These are phyloP conservation scores for Brachylomia viminalis DNA, from an alignment of 2,888 invertebrate genomes.

Conservation along the genomic window DNA sequence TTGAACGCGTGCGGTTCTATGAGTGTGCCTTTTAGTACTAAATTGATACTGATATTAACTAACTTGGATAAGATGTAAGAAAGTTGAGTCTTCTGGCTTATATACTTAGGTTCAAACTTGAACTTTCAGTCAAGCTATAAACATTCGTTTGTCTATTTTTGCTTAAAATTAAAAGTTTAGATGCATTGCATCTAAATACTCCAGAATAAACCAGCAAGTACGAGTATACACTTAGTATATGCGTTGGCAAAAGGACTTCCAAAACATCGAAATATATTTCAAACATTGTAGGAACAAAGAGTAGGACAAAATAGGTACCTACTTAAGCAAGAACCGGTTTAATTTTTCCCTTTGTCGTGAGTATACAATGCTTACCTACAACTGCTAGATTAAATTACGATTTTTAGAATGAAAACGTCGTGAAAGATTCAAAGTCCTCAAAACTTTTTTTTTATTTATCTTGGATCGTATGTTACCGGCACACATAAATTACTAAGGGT, in stretches of 20 bases:
- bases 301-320: background rate
- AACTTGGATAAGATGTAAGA: background rate
- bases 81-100: background rate
- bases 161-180: background rate
- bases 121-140: background rate
- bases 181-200: background rate
- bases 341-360: background rate
- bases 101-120: background rate
- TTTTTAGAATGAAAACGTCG: background rate
- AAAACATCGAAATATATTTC: background rate
- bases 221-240: background rate
- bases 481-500: constrained; percentile 12
- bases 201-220: background rate
- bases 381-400: background rate
- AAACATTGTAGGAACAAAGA: background rate
- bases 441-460: constrained; percentile 7
- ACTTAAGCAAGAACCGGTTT: background rate
- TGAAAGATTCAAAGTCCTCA: background rate
- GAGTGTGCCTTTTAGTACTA: background rate
- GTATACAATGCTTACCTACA: background rate
- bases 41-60: background rate
- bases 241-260: background rate
- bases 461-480: background rate
- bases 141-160: background rate
- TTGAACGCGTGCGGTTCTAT: constrained; percentile 1